These are phyloP conservation scores for Pyrrhia umbra DNA, from an alignment of 2,888 invertebrate genomes.

Conservation along the genomic window DNA sequence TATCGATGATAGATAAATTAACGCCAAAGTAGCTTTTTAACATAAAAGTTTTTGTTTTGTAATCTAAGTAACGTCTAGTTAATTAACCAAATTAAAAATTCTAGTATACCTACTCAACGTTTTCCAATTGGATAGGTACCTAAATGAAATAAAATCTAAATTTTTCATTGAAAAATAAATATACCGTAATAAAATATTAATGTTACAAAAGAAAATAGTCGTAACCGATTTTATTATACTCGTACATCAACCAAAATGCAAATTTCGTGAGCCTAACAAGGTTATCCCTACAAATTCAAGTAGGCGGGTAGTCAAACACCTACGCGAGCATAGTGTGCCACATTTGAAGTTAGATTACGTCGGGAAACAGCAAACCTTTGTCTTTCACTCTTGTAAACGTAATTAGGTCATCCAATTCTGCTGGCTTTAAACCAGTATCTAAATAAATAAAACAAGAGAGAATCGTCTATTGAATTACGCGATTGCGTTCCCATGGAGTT, in stretches of 20 bases:
- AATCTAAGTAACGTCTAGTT: too few relatives aligned
- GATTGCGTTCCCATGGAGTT: constrained; percentile 27
- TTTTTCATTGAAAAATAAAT: not conserved
- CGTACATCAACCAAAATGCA: constrained; percentile 25
- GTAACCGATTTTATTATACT: constrained; percentile 13
- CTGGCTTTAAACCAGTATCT: constrained; percentile 34
- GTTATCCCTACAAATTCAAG: constrained; percentile 24
- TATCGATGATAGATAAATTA: too few relatives aligned
- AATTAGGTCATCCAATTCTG: constrained; percentile 45
- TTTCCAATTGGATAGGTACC: too few relatives aligned
- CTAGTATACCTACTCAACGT: too few relatives aligned
- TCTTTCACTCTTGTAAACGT: constrained; percentile 37
- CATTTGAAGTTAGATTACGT: constrained; percentile 29
- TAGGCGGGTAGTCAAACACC: constrained; percentile 11
- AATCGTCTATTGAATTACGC: constrained; percentile 24
- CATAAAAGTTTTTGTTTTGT: too few relatives aligned
- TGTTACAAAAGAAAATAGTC: constrained; percentile 23
- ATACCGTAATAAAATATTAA: constrained; percentile 1
- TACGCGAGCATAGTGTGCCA: constrained; percentile 8
- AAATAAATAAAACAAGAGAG: constrained; percentile 34
- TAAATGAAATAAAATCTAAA: not conserved
- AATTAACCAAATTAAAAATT: too few relatives aligned
- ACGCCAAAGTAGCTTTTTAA: too few relatives aligned
- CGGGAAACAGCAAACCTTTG: constrained; percentile 30
- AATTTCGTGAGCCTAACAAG: constrained; percentile 24